Conservation (phyloP, 2,888 invertebrate species). For the Leptarthrus brevirostris region DNA sequence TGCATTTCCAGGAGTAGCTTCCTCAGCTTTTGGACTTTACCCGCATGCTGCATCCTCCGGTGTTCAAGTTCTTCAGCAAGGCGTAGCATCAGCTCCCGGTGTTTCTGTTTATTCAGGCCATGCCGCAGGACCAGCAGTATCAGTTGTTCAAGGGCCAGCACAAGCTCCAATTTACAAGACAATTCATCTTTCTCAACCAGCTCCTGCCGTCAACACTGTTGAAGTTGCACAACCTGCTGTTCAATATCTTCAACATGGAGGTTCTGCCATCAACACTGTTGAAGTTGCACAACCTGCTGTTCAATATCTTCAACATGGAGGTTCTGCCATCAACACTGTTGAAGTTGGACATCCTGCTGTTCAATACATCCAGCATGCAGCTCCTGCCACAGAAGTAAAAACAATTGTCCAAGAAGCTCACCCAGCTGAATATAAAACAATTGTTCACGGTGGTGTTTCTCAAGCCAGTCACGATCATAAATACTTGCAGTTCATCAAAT, state of each 20-base stretch:
- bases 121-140: background rate
- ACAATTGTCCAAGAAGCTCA: slow-evolving; percentile 12
- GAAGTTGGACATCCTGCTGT: no score
- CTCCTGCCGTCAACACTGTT: slow-evolving; percentile 21
- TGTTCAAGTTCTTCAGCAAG: background rate
- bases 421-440: slow-evolving; percentile 22
- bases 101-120: no score
- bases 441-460: slow-evolving; percentile 18
- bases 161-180: background rate
- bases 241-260: no score
- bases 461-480: slow-evolving; percentile 1
- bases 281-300: no score
- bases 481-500: slow-evolving; percentile 28
- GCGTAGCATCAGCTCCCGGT: background rate
- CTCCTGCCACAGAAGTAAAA: slow-evolving; percentile 10
- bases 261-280: no score
- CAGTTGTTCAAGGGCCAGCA: background rate
- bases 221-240: background rate
- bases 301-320: slow-evolving; percentile 21
- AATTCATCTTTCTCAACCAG: background rate
- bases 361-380: no score
- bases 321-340: no score
- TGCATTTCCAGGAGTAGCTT: background rate
- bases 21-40: background rate
- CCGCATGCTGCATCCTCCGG: background rate